Percentiles rank a stretch among this genome's conserved stretches.
Conservation (phyloP, 1,140 invertebrate genomes). For the Pseudachorutes palmiensis region DNA sequence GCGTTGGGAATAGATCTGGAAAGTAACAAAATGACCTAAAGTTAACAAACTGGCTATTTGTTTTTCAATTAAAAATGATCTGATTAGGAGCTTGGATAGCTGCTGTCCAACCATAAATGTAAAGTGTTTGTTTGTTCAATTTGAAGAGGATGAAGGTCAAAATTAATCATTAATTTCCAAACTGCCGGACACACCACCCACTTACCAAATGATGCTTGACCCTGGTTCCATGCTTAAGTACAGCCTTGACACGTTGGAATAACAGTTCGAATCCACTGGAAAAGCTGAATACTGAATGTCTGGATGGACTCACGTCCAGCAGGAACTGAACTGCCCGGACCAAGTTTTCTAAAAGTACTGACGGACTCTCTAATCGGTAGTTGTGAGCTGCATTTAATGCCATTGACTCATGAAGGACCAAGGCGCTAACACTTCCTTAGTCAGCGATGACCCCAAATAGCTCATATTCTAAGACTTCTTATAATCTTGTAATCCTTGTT, state of each 20-base stretch:
- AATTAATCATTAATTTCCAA: background rate
- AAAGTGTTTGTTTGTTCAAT: background rate
- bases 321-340: slow-evolving; percentile 25
- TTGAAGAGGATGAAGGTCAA: background rate
- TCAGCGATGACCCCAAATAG: no score
- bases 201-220: slow-evolving; percentile 32
- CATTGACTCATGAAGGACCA: slow-evolving; percentile 29
- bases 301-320: slow-evolving; percentile 29
- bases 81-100: no score
- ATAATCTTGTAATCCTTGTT: no score
- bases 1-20: slow-evolving; percentile 29
- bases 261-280: slow-evolving; percentile 24
- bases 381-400: slow-evolving; percentile 33
- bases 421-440: no score
- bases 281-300: slow-evolving; percentile 30
- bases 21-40: background rate
- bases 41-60: no score
- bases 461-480: no score
- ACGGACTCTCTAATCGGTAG: slow-evolving; percentile 28
- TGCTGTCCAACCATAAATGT: no score
- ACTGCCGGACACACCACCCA: background rate
- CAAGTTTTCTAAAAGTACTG: slow-evolving; percentile 27
- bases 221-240: slow-evolving; percentile 33
- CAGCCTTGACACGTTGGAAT: slow-evolving; percentile 29
- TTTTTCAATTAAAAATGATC: no score